Base-by-base conservation (phyloP, 2,888 invertebrate genomes). In the Drosophila cyrtoloma region DNA sequence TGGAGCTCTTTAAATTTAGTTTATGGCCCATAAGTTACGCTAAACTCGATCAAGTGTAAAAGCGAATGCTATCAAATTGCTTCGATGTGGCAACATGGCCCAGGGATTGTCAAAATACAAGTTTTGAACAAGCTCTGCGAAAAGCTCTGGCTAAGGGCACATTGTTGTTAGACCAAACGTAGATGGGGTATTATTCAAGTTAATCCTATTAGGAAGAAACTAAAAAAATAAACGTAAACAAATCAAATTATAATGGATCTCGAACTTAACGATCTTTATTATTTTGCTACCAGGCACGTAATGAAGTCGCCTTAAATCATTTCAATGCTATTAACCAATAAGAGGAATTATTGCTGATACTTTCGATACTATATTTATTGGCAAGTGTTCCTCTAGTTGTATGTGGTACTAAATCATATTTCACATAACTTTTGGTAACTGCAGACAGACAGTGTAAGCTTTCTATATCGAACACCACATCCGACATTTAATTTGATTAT, bases 11-110 rank as follows among this genome's bases (percentile, higher is more conserved):
- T 73, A 26, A 56, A 35, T 79, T 77, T 60, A 10, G 61, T 67
- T 76, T 77, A 79, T 79, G 52, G 55, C 28, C 63, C 59, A 77
- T 52, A 71, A 75, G 77, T 71, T 77, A 57, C 60, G 62, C 71
- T 56, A 37, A 71, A 55, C 39, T 47, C 59, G 59, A 75, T 75
- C 77, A 71, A 77, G 78, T 75, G 75, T 77, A 60, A 61, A 50
- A 19, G 28, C 62, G 28, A 51, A 75, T 44, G 50, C 55, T 71
- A 64, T 75, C 75, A 50, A 75, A 65, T 75, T 77, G 57, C 65
- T 37, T 22, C 28, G 28, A 42, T 77, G 77, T 50, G 64, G 72
- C 51, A 77, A 75, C 12, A 53, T 51, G n/a, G 52, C 57, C 44
- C 4, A 19, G 55, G 56, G 51, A 52, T 62, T 63, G 71, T 26